phyloP scores from a whole-genome alignment of 2,797 vertebrate genomes.

The Sebastolobus altivelis region DNA sequence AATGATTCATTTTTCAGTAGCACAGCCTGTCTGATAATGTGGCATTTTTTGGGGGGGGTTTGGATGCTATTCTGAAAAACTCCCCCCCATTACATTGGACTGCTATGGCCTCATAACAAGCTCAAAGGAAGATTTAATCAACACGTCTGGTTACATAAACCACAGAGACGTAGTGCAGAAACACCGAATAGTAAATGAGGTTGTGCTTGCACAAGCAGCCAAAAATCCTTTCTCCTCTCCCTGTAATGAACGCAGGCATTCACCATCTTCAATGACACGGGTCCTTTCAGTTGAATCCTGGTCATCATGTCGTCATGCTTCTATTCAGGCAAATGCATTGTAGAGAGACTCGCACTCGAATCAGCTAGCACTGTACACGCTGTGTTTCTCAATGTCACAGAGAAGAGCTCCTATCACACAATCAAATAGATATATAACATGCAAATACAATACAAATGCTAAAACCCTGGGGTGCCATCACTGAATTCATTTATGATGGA shows the following conservation, averaged over 20 bases:
- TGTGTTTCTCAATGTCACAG: constrained; percentile 8
- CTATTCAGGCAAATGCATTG: constrained; percentile 16
- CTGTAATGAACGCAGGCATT: constrained; percentile 23
- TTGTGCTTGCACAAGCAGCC: constrained; percentile 22
- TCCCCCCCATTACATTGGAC: constrained; percentile 1
- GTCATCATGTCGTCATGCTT: constrained; percentile 10
- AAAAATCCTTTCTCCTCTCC: constrained; percentile 18
- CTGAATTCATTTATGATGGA: neutral
- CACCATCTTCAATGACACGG: constrained; percentile 18
- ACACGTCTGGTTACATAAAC: constrained; percentile 24
- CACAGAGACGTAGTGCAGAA: constrained; percentile 12
- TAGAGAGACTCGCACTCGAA: constrained; percentile 9
- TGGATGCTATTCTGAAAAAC: constrained; percentile 3
- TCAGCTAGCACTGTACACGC: neutral
- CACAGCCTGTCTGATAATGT: neutral
- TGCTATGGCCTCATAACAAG: constrained; percentile 10
- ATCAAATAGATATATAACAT: neutral
- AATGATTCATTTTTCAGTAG: neutral
- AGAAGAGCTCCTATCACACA: neutral
- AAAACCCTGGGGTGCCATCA: constrained; percentile 1
- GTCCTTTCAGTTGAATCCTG: constrained; percentile 17
- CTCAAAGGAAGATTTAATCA: constrained; percentile 31
- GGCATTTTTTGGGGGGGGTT: neutral
- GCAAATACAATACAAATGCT: neutral
- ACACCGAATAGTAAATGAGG: constrained; percentile 36